Base-by-base conservation (phyloP, 1,140 invertebrate genomes). In the Rhynchophorus ferrugineus region DNA sequence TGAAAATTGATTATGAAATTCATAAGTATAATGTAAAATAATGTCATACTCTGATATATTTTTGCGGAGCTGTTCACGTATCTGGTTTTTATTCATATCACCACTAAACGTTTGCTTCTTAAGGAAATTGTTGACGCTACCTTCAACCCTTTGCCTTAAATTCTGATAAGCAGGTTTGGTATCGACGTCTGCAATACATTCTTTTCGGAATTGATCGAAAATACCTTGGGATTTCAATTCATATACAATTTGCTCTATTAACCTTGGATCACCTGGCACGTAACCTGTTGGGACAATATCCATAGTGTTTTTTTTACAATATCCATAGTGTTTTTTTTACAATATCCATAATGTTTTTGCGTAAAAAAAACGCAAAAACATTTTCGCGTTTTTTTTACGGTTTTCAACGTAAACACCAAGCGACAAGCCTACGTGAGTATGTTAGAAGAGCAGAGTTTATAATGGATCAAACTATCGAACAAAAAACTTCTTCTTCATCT, bases 161-260 rank as follows among this genome's bases (percentile, higher is more conserved):
- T 96, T 96, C 65, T 95, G 91, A 70, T 93, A 96, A 0, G 93
- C 92, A 44, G 93, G 92, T 80, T 94, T 92, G 3, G 92, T 95
- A 70, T 97, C 94, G 45, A 95, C 91, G 77, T 96, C 92, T 17
- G 91, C 82, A 36, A 96, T 79, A 62, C 91, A 95, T 68, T 95
- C 91, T 71, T 91, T 92, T 5, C 94, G 80, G 69, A 96, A 94
- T 70, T 93, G 79, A 72, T 93, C 90, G 67, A 93, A 93, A 52
- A 89, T 82, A 54, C 89, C 90, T 75, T 90, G 84, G 1, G 87
- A 87, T 76, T 93, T 93, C 13, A 94, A 71, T 69, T 89, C 83
- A 58, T 82, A 81, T 21, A 92, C 85, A 44, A 92, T 84, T 66
- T 85, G 81, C 66, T 86, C 81, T 17, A 87, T 77, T 54, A 87